phyloP scores from a whole-genome alignment of 2,113 vertebrate species.

The Calonectris borealis region DNA sequence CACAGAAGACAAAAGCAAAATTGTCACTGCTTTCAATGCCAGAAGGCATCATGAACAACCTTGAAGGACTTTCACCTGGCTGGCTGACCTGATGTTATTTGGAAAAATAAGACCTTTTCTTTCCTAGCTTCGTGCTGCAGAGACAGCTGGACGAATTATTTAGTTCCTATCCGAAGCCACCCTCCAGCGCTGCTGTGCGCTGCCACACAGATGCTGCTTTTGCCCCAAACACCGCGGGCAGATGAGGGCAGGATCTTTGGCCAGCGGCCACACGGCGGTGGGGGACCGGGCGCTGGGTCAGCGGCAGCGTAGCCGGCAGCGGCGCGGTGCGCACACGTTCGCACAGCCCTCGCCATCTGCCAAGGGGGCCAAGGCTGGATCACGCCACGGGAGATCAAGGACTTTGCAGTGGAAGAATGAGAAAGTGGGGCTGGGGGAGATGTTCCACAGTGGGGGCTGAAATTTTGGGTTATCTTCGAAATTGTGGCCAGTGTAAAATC shows the following conservation, averaged over 20 bases:
- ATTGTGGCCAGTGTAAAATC: neutral
- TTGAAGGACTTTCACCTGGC: neutral
- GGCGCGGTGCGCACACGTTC: rapidly evolving
- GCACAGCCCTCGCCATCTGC: neutral
- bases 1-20: neutral
- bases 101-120: neutral
- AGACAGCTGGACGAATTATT: neutral
- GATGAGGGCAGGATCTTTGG: neutral
- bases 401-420: neutral
- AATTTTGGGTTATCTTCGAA: neutral
- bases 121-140: neutral
- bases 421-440: neutral
- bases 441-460: neutral
- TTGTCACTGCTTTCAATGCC: neutral
- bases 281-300: rapidly evolving
- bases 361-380: neutral
- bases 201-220: neutral
- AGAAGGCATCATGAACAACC: neutral
- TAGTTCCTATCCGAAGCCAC: neutral
- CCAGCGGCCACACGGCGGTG: neutral
- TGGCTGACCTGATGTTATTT: neutral
- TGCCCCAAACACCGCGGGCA: neutral
- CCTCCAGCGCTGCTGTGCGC: neutral
- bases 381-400: rapidly evolving
- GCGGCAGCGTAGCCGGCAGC: rapidly evolving